Conservation (phyloP, 2,797 vertebrate genomes). For the Crypturellus tataupa region DNA sequence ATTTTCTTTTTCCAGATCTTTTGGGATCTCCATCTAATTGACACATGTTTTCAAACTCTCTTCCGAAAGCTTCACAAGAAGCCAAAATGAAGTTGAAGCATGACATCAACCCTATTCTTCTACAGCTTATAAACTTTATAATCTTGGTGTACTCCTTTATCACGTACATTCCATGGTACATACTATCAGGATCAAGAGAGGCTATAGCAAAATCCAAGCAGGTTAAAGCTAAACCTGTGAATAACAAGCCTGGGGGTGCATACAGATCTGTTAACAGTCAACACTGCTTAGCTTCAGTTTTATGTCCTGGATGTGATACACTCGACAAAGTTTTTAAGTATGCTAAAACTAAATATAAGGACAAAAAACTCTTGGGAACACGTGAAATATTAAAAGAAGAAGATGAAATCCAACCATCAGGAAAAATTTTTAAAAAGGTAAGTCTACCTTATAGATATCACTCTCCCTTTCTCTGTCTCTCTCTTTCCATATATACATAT, state of each 20-base stretch:
- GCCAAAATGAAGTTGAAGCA: constrained; percentile 91
- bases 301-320: constrained; percentile 90
- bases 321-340: constrained; percentile 91
- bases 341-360: constrained; percentile 84
- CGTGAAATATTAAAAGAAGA: constrained; percentile 93
- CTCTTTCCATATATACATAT: too few species aligned
- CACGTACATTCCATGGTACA: constrained; percentile 88
- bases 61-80: constrained; percentile 56
- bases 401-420: constrained; percentile 91
- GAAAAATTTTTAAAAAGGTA: constrained; percentile 97
- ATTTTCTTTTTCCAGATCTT: constrained; percentile 64
- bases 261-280: constrained; percentile 88
- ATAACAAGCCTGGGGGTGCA: constrained; percentile 83
- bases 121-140: constrained; percentile 88
- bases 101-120: constrained; percentile 89
- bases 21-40: constrained; percentile 46
- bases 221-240: constrained; percentile 86
- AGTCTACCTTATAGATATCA: not conserved
- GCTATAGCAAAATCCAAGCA: constrained; percentile 84
- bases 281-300: constrained; percentile 80
- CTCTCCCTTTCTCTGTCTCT: too few species aligned
- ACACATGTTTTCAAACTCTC: constrained; percentile 15
- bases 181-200: constrained; percentile 82
- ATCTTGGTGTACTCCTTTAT: constrained; percentile 88
- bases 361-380: constrained; percentile 89